Conservation (phyloP, 2,888 invertebrate genomes). For the Drosophila borborema region DNA sequence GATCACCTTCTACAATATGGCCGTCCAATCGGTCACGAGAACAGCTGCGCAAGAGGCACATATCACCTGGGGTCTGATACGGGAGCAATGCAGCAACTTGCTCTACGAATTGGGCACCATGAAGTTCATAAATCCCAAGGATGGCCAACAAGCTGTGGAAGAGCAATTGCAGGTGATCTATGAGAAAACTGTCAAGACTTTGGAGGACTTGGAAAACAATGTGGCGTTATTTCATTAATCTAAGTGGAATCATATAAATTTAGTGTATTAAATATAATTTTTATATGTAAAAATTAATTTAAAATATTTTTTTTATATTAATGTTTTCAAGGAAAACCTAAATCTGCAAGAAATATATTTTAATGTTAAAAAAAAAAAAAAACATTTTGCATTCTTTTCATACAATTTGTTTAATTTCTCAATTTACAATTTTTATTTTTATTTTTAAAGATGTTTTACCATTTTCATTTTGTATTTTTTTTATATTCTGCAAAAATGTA, state of each 20-base stretch:
- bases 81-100: constrained; percentile 96
- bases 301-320: neutral
- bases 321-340: neutral
- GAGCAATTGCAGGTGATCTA: constrained; percentile 26
- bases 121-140: constrained; percentile 91
- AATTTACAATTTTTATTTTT: too few relatives aligned
- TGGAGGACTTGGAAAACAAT: constrained; percentile 48
- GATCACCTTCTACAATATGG: constrained; percentile 98
- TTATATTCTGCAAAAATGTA: neutral
- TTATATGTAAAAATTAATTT: neutral
- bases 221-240: neutral
- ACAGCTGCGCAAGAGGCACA: constrained; percentile 99
- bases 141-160: constrained; percentile 38
- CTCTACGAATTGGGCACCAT: constrained; percentile 98
- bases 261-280: neutral
- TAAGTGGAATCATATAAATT: neutral
- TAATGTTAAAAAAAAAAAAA: neutral
- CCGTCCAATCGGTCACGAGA: constrained; percentile 97
- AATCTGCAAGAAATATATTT: neutral
- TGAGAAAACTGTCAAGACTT: constrained; percentile 15
- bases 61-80: constrained; percentile 98
- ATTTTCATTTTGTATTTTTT: too few relatives aligned
- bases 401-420: too few relatives aligned
- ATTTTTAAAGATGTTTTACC: too few relatives aligned
- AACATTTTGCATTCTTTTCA: too few relatives aligned